Evolutionary conservation across 2,888 invertebrate genomes (phyloP).

Genomic region (Drosophila percnosoma): DNA sequence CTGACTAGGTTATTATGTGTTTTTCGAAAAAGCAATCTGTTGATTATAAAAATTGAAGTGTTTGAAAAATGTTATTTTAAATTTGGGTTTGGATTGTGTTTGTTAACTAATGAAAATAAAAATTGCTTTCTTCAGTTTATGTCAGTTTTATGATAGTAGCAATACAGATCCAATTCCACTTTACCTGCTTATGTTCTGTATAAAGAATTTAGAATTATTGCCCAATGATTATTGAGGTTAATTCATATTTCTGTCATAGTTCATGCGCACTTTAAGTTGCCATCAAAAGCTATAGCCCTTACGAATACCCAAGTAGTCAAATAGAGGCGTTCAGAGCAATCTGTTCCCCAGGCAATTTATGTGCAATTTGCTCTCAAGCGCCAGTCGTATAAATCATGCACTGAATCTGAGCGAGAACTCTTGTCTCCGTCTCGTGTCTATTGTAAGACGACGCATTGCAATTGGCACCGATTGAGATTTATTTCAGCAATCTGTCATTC

Average conservation of each 20-base stretch:
- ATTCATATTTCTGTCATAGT: background rate
- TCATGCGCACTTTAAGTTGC: background rate
- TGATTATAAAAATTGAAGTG: background rate
- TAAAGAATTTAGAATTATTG: background rate
- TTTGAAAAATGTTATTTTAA: background rate
- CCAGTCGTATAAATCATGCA: slow-evolving; percentile 44
- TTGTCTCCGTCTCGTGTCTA: slow-evolving; percentile 11
- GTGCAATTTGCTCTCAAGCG: slow-evolving; percentile 36
- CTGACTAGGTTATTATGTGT: background rate
- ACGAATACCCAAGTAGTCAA: slow-evolving; percentile 4
- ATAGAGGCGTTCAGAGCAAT: slow-evolving; percentile 3
- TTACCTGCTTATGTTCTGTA: background rate
- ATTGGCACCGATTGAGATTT: slow-evolving; percentile 67
- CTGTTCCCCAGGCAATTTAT: slow-evolving; percentile 15
- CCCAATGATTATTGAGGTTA: background rate
- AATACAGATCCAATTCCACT: background rate
- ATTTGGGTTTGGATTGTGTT: background rate
- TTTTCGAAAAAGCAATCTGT: background rate
- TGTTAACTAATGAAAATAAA: background rate
- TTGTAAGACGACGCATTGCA: slow-evolving; percentile 34
- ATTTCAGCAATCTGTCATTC: slow-evolving; percentile 58
- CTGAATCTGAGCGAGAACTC: slow-evolving; percentile 21
- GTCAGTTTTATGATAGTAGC: too few relatives aligned
- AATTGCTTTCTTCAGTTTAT: too few relatives aligned
- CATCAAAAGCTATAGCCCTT: background rate